Percentiles rank a stretch among this genome's conserved stretches.
Conservation (phyloP, 2,888 invertebrate genomes). For the Frankliniella fusca region DNA sequence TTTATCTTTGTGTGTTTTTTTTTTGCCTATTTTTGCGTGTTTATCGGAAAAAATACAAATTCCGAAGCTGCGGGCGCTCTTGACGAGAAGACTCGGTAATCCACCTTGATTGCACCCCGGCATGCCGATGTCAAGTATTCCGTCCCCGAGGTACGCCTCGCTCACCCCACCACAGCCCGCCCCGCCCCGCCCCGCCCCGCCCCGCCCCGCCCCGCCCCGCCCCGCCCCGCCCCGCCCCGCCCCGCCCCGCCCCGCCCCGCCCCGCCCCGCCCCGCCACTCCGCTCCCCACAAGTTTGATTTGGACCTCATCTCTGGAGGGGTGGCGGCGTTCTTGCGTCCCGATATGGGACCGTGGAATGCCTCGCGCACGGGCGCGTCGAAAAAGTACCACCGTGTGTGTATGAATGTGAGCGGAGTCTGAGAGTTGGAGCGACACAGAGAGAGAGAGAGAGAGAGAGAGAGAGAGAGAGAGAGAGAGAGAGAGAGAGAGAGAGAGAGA, state of each 20-base stretch:
- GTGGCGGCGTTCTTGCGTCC: not conserved
- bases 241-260: conserved; percentile 19
- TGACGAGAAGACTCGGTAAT: not conserved
- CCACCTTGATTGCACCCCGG: not conserved
- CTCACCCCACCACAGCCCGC: no score
- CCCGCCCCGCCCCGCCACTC: not conserved
- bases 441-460: no score
- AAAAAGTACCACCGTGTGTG: no score
- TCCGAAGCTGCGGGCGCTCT: not conserved
- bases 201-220: not conserved
- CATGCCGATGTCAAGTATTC: no score
- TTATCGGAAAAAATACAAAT: not conserved
- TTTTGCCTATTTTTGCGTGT: not conserved
- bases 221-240: conserved; percentile 1
- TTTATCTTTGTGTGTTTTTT: not conserved
- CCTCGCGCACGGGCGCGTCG: no score
- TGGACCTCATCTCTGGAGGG: not conserved
- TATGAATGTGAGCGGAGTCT: no score
- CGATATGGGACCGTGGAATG: no score
- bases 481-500: not conserved
- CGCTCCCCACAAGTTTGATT: not conserved
- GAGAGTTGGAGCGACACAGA: no score
- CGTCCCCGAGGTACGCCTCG: not conserved
- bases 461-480: not conserved
- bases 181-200: not conserved